Percentiles rank a stretch among this genome's conserved stretches.
phyloP scores from a whole-genome alignment of 92 coral and sea anemone genomes.

The Virgularia gustaviana region DNA sequence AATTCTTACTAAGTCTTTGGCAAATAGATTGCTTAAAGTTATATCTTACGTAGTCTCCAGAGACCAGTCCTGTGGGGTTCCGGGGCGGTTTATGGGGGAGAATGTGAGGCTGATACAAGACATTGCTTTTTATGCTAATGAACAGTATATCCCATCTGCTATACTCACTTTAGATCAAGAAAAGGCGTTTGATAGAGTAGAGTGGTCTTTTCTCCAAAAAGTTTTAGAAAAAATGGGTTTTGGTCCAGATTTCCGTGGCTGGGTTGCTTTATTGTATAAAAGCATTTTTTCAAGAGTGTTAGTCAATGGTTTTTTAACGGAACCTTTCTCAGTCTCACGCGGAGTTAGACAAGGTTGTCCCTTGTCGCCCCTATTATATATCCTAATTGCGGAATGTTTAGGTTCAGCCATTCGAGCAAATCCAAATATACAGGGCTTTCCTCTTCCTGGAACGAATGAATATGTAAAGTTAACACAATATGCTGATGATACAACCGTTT shows the following conservation, averaged over 20 bases:
- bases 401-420: constrained; percentile 12
- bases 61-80: constrained; percentile 49
- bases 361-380: constrained; percentile 1
- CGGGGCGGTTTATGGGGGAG: constrained; percentile 37
- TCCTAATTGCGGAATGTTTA: constrained; percentile 14
- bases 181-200: constrained; percentile 55
- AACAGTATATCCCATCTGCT: not conserved
- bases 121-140: not conserved
- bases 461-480: constrained; percentile 12
- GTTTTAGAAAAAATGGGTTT: constrained; percentile 37
- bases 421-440: not conserved
- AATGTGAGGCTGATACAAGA: constrained; percentile 29
- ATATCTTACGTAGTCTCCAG: constrained; percentile 15
- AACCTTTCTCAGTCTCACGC: not conserved
- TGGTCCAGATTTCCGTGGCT: constrained; percentile 33
- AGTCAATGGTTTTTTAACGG: constrained; percentile 17
- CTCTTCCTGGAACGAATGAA: not conserved
- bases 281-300: not conserved
- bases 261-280: constrained; percentile 43
- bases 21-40: constrained; percentile 35
- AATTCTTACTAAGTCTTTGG: constrained; percentile 1
- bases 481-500: constrained; percentile 44
- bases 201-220: constrained; percentile 42
- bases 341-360: constrained; percentile 50
- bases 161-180: constrained; percentile 52